These are phyloP conservation scores for Ptilodon capucinus DNA, from an alignment of 2,888 invertebrate species.

Conservation along the genomic window DNA sequence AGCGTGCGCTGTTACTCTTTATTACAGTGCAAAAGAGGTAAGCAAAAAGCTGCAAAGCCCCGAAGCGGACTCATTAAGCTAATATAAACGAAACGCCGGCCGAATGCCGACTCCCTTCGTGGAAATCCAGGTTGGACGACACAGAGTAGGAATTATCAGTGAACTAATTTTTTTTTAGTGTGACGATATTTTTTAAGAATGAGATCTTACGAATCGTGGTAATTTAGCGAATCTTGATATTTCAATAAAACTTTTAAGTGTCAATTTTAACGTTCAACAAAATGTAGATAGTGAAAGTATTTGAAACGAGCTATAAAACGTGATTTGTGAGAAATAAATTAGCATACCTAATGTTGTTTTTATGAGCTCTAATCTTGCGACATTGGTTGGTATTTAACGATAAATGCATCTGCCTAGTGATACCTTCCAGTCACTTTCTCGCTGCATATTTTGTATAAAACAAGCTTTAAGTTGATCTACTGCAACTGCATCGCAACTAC, in stretches of 20 bases:
- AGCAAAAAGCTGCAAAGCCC: slow-evolving; percentile 36
- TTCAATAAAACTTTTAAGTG: slow-evolving; percentile 2
- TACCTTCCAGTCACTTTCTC: no score
- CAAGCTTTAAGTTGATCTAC: slow-evolving; percentile 6
- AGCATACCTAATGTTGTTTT: background rate
- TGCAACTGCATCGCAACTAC: slow-evolving; percentile 10
- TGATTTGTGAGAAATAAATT: background rate
- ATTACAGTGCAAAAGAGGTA: slow-evolving; percentile 30
- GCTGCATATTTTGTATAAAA: no score
- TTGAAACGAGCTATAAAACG: background rate
- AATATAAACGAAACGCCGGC: slow-evolving; percentile 61
- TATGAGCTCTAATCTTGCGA: no score
- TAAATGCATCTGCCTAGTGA: no score
- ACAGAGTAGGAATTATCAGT: slow-evolving; percentile 27
- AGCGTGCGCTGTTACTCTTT: slow-evolving; percentile 28
- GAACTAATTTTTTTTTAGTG: background rate
- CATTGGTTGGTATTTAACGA: no score
- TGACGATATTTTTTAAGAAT: no score
- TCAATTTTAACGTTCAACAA: background rate
- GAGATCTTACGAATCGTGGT: no score
- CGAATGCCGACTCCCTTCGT: slow-evolving; percentile 53
- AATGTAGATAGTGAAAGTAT: background rate
- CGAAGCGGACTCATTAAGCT: slow-evolving; percentile 63
- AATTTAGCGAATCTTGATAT: no score
- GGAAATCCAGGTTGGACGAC: slow-evolving; percentile 40